These are phyloP conservation scores for Deroplatys truncata DNA, from an alignment of 2,888 invertebrate genomes.

Conservation along the genomic window DNA sequence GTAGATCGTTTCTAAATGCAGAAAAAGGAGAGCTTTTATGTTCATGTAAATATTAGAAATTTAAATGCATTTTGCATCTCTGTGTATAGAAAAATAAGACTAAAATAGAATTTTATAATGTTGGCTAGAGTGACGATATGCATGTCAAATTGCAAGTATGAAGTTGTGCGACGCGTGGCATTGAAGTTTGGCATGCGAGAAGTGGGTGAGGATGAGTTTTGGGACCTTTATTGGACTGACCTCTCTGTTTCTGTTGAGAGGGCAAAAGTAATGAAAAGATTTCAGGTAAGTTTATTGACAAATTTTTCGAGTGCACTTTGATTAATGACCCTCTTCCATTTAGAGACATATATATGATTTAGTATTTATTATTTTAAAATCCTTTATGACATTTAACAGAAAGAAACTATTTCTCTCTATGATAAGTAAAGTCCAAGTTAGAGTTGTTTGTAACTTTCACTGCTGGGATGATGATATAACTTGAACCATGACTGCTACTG, in stretches of 20 bases:
- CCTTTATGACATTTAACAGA: no score
- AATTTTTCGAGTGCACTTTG: background rate
- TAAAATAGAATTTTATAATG: background rate
- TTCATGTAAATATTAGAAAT: no score
- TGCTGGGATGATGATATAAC: no score
- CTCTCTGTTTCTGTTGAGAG: conserved; percentile 79
- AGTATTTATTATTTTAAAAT: no score
- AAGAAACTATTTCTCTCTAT: no score
- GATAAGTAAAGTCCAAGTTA: no score
- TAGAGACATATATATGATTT: no score
- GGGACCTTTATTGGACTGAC: conserved; percentile 92
- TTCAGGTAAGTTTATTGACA: conserved; percentile 45
- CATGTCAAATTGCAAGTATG: conserved; percentile 67
- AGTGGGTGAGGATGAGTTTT: conserved; percentile 73
- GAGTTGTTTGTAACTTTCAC: no score
- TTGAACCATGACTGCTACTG: no score
- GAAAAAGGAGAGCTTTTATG: no score
- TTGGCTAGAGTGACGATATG: conserved; percentile 50
- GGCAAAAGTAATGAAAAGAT: conserved; percentile 88
- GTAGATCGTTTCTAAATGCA: no score
- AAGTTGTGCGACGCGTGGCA: conserved; percentile 67
- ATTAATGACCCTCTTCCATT: no score
- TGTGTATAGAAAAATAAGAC: background rate
- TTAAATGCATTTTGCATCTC: background rate
- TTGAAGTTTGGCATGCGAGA: conserved; percentile 69